phyloP scores from a whole-genome alignment of 2,888 invertebrate genomes.

The Troglohyphantes excavatus region DNA sequence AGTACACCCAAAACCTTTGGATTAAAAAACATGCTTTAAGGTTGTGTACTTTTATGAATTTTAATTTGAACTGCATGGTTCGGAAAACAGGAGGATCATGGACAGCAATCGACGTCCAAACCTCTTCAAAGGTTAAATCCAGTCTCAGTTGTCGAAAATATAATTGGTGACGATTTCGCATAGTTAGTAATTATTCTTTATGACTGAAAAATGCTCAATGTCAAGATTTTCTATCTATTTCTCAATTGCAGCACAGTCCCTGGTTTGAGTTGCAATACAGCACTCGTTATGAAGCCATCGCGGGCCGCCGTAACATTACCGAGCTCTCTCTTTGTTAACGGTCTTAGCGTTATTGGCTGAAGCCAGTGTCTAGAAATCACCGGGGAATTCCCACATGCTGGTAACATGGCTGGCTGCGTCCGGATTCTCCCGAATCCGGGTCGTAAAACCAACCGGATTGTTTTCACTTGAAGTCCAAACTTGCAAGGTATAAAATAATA shows the following conservation, averaged over 20 bases:
- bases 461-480: not conserved
- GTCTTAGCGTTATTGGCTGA: constrained; percentile 40
- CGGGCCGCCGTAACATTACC: constrained; percentile 23
- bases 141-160: no score
- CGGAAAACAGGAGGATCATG: no score
- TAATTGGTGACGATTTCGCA: no score
- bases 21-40: no score
- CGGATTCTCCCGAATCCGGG: not conserved
- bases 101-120: no score
- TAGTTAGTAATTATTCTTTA: no score
- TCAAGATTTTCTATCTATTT: no score
- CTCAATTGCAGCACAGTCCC: constrained; percentile 11
- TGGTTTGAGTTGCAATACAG: not conserved
- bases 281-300: constrained; percentile 51
- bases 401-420: constrained; percentile 11
- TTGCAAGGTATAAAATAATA: not conserved
- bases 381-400: constrained; percentile 32
- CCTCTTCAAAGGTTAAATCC: no score
- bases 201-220: no score
- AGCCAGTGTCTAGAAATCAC: constrained; percentile 6
- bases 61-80: no score
- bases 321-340: constrained; percentile 35
- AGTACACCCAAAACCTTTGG: no score
- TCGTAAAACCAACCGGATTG: constrained; percentile 40
- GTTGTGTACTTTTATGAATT: no score